phyloP scores from a whole-genome alignment of 2,888 invertebrate species.

The Sarcophaga subvicina region DNA sequence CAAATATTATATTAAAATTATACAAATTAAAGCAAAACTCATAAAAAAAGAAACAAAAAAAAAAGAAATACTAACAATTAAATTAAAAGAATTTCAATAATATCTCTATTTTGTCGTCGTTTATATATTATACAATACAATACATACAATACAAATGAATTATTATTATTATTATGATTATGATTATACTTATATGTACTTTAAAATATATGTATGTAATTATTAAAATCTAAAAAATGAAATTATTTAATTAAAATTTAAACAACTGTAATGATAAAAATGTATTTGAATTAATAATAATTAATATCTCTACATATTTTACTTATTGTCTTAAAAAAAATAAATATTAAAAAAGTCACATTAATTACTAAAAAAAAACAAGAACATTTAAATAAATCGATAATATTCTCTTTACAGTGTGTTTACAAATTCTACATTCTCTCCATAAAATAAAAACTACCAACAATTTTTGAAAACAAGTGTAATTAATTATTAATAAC shows the following conservation, averaged over 20 bases:
- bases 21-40: constrained; percentile 8
- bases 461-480: constrained; percentile 37
- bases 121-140: constrained; percentile 44
- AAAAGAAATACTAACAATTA: constrained; percentile 33
- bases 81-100: constrained; percentile 38
- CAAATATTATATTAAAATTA: constrained; percentile 37
- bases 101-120: constrained; percentile 68
- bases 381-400: constrained; percentile 29
- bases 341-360: constrained; percentile 5
- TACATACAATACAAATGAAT: constrained; percentile 36
- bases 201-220: neutral
- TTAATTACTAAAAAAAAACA: constrained; percentile 3
- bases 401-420: constrained; percentile 61
- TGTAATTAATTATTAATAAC: constrained; percentile 56
- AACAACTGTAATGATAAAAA: constrained; percentile 23
- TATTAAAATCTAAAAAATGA: constrained; percentile 1
- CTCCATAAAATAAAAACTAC: constrained; percentile 39
- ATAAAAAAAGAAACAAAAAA: constrained; percentile 6
- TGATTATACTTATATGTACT: constrained; percentile 1
- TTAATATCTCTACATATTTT: constrained; percentile 51
- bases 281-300: constrained; percentile 5
- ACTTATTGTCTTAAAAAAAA: constrained; percentile 61
- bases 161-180: constrained; percentile 52
- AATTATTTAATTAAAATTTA: constrained; percentile 39
- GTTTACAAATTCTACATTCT: constrained; percentile 65